phyloP scores from a whole-genome alignment of 2,113 vertebrate species.

The Plecturocebus donacophilus region DNA sequence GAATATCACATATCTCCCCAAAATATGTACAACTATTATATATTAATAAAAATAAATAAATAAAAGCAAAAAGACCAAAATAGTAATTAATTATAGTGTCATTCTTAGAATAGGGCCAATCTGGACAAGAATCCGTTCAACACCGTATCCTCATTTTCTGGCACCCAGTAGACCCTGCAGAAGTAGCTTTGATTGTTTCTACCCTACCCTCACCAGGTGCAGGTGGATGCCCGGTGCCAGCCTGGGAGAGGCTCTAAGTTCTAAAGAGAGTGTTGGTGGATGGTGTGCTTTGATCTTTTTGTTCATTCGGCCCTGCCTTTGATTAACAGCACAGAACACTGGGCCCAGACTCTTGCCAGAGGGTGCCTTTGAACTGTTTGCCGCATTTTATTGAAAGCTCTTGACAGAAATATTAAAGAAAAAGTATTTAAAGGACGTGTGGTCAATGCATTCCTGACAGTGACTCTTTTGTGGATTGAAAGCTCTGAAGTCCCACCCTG shows the following conservation, averaged over 20 bases:
- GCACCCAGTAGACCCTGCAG: background rate
- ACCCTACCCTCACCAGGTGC: background rate
- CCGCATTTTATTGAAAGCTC: background rate
- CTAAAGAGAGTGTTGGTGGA: accelerated
- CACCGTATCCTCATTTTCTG: background rate
- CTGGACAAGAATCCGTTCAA: background rate
- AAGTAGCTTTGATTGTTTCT: background rate
- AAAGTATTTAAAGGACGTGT: background rate
- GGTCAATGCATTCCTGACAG: background rate
- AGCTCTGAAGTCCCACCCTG: background rate
- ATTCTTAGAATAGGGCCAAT: background rate
- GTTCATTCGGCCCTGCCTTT: background rate
- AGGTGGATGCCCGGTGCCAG: background rate
- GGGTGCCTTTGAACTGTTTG: background rate
- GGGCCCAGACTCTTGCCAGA: background rate
- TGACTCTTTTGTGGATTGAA: background rate
- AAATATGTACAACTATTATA: background rate
- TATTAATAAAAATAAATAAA: background rate
- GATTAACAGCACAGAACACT: background rate
- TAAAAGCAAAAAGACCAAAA: background rate
- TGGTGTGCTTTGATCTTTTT: background rate
- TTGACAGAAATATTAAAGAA: conserved; percentile 36
- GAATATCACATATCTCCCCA: background rate
- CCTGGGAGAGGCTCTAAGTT: too few relatives aligned
- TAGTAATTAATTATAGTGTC: background rate